phyloP scores from a whole-genome alignment of 2,888 invertebrate species.

The Amblyjoppa fuscipennis region DNA sequence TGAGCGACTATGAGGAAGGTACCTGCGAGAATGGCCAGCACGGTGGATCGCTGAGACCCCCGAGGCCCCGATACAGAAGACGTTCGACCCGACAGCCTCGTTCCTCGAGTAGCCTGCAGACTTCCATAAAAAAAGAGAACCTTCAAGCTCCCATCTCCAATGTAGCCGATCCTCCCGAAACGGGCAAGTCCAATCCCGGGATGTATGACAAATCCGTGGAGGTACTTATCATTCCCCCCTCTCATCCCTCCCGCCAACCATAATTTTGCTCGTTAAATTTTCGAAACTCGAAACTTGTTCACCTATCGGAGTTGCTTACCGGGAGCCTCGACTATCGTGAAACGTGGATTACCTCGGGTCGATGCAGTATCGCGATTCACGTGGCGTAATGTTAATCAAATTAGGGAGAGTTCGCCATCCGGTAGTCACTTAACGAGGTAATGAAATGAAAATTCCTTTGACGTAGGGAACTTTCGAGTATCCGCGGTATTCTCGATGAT shows the following conservation, averaged over 20 bases:
- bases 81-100: conserved; percentile 80
- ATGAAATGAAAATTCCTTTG: conserved; percentile 10
- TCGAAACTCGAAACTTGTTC: neutral
- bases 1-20: conserved; percentile 82
- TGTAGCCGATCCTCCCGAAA: conserved; percentile 62
- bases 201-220: conserved; percentile 69
- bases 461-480: neutral
- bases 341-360: neutral
- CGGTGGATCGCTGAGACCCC: conserved; percentile 83
- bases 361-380: neutral
- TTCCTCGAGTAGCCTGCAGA: conserved; percentile 71
- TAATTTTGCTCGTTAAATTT: conserved; percentile 12
- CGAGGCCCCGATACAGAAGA: conserved; percentile 85
- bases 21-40: conserved; percentile 84
- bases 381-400: conserved; percentile 9
- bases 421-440: conserved; percentile 21
- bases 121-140: conserved; percentile 71
- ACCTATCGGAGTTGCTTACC: conserved; percentile 5
- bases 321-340: neutral
- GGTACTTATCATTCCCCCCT: conserved; percentile 65
- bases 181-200: conserved; percentile 68
- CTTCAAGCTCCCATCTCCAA: conserved; percentile 65
- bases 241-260: neutral
- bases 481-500: neutral
- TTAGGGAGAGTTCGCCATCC: neutral